phyloP scores from a whole-genome alignment of 1,140 invertebrate species.

The Calliopsis andreniformis region DNA sequence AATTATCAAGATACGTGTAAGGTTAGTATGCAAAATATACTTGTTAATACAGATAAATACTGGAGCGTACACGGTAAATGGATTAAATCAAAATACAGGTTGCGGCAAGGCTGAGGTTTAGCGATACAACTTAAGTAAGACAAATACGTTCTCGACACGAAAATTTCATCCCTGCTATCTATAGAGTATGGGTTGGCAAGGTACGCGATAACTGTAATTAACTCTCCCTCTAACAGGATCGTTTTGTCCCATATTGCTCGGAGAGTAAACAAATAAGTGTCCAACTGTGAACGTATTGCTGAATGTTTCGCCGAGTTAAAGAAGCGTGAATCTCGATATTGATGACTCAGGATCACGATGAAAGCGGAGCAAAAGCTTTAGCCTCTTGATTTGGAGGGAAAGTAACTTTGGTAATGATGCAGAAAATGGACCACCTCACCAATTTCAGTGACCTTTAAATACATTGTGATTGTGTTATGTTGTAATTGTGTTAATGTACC shows the following conservation, averaged over 20 bases:
- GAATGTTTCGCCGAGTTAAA: no score
- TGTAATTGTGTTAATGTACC: no score
- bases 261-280: not conserved
- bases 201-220: not conserved
- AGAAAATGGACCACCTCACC: no score
- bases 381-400: no score
- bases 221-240: not conserved
- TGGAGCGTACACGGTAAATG: not conserved
- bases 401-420: no score
- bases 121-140: not conserved
- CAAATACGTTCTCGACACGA: not conserved
- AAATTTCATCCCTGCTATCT: not conserved
- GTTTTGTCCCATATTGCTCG: not conserved
- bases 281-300: not conserved
- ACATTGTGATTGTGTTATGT: no score
- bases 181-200: not conserved
- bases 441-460: no score
- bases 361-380: no score
- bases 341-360: no score
- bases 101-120: not conserved
- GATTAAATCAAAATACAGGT: slow-evolving; percentile 1
- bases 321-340: no score
- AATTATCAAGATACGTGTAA: not conserved
- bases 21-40: not conserved
- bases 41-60: not conserved